These are phyloP conservation scores for Pollenia griseotomentosa DNA, from an alignment of 2,888 invertebrate species.

Conservation along the genomic window DNA sequence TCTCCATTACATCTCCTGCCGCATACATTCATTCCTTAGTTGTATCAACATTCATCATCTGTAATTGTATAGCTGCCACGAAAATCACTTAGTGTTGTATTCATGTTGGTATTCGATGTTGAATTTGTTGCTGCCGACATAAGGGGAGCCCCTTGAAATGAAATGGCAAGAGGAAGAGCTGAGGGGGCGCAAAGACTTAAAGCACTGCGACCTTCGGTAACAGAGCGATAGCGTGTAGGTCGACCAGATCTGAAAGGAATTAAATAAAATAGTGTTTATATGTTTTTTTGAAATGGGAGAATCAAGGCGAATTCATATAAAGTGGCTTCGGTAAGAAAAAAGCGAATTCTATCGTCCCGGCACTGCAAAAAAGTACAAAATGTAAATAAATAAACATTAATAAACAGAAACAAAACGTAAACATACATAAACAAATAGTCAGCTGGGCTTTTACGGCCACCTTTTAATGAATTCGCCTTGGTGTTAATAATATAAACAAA, in stretches of 20 bases:
- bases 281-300: background rate
- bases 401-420: too few species aligned
- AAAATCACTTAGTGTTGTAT: constrained; percentile 83
- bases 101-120: constrained; percentile 78
- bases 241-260: constrained; percentile 87
- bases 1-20: background rate
- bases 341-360: too few species aligned
- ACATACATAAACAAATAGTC: too few species aligned
- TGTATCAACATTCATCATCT: constrained; percentile 82
- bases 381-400: too few species aligned
- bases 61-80: constrained; percentile 83
- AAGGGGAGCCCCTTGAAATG: constrained; percentile 87
- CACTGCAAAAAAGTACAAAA: too few species aligned
- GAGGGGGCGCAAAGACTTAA: constrained; percentile 90
- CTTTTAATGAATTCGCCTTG: too few species aligned
- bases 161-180: constrained; percentile 90
- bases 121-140: constrained; percentile 80
- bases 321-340: too few species aligned
- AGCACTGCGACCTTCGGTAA: constrained; percentile 89
- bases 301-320: too few species aligned
- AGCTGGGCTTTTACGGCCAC: too few species aligned
- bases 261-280: background rate
- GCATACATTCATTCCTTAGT: background rate
- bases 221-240: constrained; percentile 89
- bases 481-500: too few species aligned